Evolutionary conservation across 2,888 invertebrate genomes (phyloP).

Genomic region (Drosophila nr. medialis): DNA sequence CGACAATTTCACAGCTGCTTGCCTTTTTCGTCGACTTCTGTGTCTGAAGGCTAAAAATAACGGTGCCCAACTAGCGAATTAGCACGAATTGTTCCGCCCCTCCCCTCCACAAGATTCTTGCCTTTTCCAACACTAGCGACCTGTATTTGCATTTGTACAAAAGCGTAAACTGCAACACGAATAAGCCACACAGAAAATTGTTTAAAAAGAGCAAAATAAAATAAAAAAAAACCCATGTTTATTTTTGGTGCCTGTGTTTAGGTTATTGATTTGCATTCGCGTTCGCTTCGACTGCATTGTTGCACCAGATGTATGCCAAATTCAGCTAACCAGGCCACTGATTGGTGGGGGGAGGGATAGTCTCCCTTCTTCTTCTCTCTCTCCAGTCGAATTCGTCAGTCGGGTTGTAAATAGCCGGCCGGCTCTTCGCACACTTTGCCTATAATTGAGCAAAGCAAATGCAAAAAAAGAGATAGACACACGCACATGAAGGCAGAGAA

Average conservation of each 20-base stretch:
- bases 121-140: constrained; percentile 21
- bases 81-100: constrained; percentile 36
- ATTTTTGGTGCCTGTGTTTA: constrained; percentile 50
- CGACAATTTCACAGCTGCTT: constrained; percentile 61
- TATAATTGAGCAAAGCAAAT: constrained; percentile 67
- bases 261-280: constrained; percentile 54
- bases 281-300: constrained; percentile 35
- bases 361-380: constrained; percentile 1
- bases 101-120: neutral
- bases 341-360: too few relatives aligned
- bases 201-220: constrained; percentile 17
- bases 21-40: constrained; percentile 29
- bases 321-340: constrained; percentile 41
- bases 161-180: constrained; percentile 47
- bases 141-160: constrained; percentile 60
- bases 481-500: constrained; percentile 17
- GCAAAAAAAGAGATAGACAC: constrained; percentile 33
- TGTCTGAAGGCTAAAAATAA: constrained; percentile 33
- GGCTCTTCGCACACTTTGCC: constrained; percentile 53
- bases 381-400: constrained; percentile 25
- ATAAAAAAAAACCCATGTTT: constrained; percentile 43
- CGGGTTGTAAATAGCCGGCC: constrained; percentile 33
- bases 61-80: constrained; percentile 41
- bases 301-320: constrained; percentile 44
- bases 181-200: constrained; percentile 36